Base-by-base conservation (phyloP, 2,888 invertebrate species). In the Cheilosia vulpina region DNA sequence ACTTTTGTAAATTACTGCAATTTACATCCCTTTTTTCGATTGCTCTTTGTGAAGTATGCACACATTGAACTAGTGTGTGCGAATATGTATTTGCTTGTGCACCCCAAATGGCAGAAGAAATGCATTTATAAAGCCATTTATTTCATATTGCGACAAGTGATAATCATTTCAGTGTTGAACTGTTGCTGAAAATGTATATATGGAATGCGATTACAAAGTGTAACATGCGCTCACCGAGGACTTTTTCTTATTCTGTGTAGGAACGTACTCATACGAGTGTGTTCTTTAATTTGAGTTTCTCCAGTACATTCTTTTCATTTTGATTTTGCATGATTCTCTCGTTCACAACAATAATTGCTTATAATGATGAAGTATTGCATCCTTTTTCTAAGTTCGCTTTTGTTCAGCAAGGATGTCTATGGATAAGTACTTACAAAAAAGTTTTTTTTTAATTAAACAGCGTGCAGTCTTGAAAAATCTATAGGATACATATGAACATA, bases 81-180 rank as follows among this genome's bases (percentile, higher is more conserved):
- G 69, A 24, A 6, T 47, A 38, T 68, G 41, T 31, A 17, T 34
- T 4, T 11, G 34, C 34, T 55, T 52, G 43, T 47, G 52, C 45
- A 71, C 58, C 83, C 73, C 68, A 57, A 79, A 63, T 47, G 45
- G 52, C 47, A 73, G 31, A n/a, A 21, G 31, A 47, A 79, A 76
- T 71, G 65, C 76, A 76, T 81, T 73, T 80, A 85, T 85, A 85
- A 76, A 76, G 84, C 84, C 80, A 85, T 85, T 85, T 85, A 83
- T 72, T 65, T 72, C 52, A 52, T 73, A 71, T 71, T 45, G 55
- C 55, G 60, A 57, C 84, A 80, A 76, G 80, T 80, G 84, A 85
- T 76, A 80, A 85, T 80, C 71, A 76, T 66, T 85, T 71, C 71
- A 57, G 47, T 6, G 27, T 60, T 75, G 80, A 75, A 66, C 80